These are phyloP conservation scores for Phrynosoma blainvillii DNA, from an alignment of 2,113 vertebrate genomes.

Conservation along the genomic window DNA sequence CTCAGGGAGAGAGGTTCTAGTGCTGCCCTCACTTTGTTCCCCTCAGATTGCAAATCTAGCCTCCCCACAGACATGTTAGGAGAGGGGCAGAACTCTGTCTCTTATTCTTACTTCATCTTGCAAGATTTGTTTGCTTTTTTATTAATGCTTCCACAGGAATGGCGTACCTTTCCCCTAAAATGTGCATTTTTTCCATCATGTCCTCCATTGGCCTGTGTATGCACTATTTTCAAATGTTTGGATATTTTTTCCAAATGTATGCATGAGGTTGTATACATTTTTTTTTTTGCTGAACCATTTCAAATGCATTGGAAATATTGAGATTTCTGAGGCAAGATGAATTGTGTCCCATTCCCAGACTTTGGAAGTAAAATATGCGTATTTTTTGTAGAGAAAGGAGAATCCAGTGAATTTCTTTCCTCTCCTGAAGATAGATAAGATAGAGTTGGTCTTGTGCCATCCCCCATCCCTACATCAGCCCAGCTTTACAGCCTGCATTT, in stretches of 20 bases:
- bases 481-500: constrained; percentile 45
- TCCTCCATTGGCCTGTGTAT: no score
- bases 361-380: neutral
- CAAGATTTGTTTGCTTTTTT: no score
- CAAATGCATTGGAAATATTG: neutral
- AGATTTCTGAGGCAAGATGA: neutral
- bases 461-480: neutral
- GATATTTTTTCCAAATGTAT: no score
- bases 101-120: no score
- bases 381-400: no score
- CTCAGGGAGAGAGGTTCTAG: neutral
- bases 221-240: no score
- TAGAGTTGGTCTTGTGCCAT: constrained; percentile 16
- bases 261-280: no score
- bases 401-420: neutral
- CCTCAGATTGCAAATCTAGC: neutral
- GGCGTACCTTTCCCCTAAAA: no score
- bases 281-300: neutral
- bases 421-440: neutral
- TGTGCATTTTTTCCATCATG: no score
- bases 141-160: no score
- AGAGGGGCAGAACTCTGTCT: no score
- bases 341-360: neutral
- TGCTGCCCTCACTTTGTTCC: neutral
- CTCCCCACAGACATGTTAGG: neutral